These are phyloP conservation scores for Microcebus griseorufus DNA, from an alignment of 2,113 vertebrate genomes.

Conservation along the genomic window DNA sequence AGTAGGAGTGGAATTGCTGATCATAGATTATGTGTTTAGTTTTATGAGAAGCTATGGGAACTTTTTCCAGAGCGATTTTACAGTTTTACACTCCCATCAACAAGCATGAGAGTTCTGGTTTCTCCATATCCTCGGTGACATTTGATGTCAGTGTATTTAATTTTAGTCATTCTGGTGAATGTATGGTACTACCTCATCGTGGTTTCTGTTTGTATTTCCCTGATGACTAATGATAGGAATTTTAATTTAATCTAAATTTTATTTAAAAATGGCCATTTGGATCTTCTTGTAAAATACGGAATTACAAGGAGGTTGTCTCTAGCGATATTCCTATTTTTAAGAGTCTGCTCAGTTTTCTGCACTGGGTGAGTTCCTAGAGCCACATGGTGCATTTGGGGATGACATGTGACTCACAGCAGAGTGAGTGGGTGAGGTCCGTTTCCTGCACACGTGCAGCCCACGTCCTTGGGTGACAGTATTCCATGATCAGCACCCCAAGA, in stretches of 20 bases:
- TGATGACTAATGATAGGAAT: background rate
- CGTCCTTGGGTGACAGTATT: background rate
- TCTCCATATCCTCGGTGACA: background rate
- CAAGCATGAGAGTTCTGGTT: background rate
- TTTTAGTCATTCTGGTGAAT: background rate
- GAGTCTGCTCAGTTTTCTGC: background rate
- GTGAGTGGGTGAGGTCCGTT: background rate
- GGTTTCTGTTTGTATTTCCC: background rate
- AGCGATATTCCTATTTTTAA: background rate
- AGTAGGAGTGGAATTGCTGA: background rate
- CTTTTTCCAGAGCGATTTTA: background rate
- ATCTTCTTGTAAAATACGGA: background rate
- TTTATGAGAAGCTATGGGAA: slow-evolving; percentile 21
- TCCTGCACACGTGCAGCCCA: background rate
- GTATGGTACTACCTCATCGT: background rate
- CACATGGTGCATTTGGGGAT: background rate
- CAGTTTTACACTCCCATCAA: background rate
- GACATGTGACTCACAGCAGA: background rate
- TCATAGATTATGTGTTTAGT: background rate
- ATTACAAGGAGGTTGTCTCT: background rate
- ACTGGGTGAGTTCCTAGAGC: background rate
- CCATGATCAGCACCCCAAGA: background rate
- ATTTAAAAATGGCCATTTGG: background rate
- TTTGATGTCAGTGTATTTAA: background rate
- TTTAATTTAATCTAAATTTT: background rate